phyloP scores from a whole-genome alignment of 2,888 invertebrate genomes.

The Timema podura region DNA sequence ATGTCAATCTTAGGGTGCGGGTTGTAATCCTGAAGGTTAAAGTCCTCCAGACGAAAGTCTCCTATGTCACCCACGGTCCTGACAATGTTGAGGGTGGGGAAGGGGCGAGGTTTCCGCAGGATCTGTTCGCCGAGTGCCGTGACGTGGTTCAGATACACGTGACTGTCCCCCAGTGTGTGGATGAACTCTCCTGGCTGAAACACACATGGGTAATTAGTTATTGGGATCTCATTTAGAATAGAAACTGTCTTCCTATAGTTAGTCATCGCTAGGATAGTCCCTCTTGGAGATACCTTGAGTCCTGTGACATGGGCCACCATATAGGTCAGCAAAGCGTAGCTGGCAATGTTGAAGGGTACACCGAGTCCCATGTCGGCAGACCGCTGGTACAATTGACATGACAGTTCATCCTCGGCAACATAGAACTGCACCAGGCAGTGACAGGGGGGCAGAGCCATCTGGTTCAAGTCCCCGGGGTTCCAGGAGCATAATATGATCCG shows the following conservation, averaged over 20 bases:
- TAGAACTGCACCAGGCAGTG: conserved; percentile 94
- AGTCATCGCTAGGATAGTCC: no score
- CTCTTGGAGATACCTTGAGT: conserved; percentile 58
- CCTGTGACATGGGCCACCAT: conserved; percentile 96
- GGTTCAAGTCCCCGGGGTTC: conserved; percentile 83
- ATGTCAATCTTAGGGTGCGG: conserved; percentile 87
- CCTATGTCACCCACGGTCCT: conserved; percentile 73
- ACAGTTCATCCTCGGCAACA: conserved; percentile 76
- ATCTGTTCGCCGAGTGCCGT: conserved; percentile 79
- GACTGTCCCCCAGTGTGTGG: conserved; percentile 92
- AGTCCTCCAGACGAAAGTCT: conserved; percentile 83
- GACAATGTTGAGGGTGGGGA: conserved; percentile 76
- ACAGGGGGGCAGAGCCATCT: conserved; percentile 97
- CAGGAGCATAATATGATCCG: conserved; percentile 92
- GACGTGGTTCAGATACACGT: conserved; percentile 88
- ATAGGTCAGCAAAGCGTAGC: conserved; percentile 87
- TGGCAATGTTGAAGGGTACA: conserved; percentile 98
- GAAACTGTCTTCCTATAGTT: no score
- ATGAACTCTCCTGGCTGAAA: conserved; percentile 86
- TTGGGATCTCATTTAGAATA: no score
- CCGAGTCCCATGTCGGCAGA: conserved; percentile 98
- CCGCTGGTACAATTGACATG: conserved; percentile 90
- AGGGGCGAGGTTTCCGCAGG: conserved; percentile 69
- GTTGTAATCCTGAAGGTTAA: conserved; percentile 76
- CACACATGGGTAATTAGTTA: conserved; percentile 26